A percentile compares a stretch with the other conserved stretches of the same genome.
phyloP scores from a whole-genome alignment of 2,797 vertebrate species.

The Geotrypetes seraphini region DNA sequence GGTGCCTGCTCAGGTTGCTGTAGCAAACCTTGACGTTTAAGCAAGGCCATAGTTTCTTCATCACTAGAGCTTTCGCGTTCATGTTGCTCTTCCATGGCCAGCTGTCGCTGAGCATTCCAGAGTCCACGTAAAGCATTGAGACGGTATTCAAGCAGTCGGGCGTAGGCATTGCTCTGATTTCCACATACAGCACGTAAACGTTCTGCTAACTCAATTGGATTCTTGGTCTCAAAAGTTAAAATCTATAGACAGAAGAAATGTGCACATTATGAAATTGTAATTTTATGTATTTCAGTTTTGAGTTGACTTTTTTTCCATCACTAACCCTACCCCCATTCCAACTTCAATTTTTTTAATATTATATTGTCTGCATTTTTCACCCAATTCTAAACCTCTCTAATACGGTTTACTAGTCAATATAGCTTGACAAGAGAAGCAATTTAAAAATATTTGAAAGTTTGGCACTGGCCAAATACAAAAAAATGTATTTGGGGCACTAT shows the following conservation, averaged over 20 bases:
- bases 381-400: neutral
- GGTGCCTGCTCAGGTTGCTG: conserved; percentile 92
- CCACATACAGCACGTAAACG: conserved; percentile 90
- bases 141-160: conserved; percentile 89
- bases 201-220: conserved; percentile 82
- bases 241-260: conserved; percentile 55
- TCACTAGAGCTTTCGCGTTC: conserved; percentile 70
- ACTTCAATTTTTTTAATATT: neutral
- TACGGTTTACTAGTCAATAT: no score
- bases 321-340: neutral
- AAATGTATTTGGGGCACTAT: no score
- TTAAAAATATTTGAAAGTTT: no score
- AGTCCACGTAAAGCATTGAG: conserved; percentile 91
- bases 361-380: neutral
- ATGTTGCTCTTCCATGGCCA: conserved; percentile 66
- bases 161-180: conserved; percentile 97
- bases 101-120: conserved; percentile 88
- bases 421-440: no score
- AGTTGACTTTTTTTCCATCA: neutral
- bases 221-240: conserved; percentile 96
- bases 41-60: conserved; percentile 85
- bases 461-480: no score
- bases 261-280: no score
- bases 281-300: neutral
- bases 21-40: conserved; percentile 88